A percentile compares a stretch with the other conserved stretches of the same genome.
These are phyloP conservation scores for Catotricha subobsoleta DNA, from an alignment of 2,888 invertebrate genomes.

Conservation along the genomic window DNA sequence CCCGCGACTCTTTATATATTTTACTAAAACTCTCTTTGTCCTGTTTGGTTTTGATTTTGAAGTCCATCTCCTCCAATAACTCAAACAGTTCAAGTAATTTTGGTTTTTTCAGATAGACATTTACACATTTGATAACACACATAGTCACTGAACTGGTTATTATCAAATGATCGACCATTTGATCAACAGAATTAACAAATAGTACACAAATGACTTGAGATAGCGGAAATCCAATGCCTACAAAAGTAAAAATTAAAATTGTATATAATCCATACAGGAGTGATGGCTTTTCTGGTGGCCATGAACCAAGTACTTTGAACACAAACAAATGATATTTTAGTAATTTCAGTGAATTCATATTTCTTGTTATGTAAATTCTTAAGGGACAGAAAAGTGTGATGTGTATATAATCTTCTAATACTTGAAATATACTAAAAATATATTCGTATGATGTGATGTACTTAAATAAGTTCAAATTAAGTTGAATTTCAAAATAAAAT, in stretches of 20 bases:
- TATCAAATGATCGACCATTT: neutral
- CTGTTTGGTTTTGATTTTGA: neutral
- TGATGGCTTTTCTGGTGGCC: neutral
- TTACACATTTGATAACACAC: neutral
- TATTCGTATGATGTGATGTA: too few relatives aligned
- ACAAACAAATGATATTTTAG: neutral
- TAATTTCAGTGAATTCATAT: neutral
- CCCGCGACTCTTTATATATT: neutral
- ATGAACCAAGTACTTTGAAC: neutral
- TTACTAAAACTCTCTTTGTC: neutral
- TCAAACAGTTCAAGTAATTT: neutral
- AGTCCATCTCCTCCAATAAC: neutral
- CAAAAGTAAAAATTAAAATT: neutral
- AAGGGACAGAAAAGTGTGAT: too few relatives aligned
- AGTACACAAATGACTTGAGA: neutral
- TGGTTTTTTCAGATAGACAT: neutral
- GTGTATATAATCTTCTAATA: too few relatives aligned
- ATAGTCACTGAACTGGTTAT: neutral
- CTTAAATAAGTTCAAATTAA: too few relatives aligned
- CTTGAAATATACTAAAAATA: too few relatives aligned
- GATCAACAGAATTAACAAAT: neutral
- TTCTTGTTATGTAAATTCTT: too few relatives aligned
- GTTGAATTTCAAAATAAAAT: too few relatives aligned
- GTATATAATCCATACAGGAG: neutral
- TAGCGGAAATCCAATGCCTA: neutral